A percentile compares a stretch with the other conserved stretches of the same genome.
Conservation (phyloP, 2,797 vertebrate genomes). For the Pangasius macronema region DNA sequence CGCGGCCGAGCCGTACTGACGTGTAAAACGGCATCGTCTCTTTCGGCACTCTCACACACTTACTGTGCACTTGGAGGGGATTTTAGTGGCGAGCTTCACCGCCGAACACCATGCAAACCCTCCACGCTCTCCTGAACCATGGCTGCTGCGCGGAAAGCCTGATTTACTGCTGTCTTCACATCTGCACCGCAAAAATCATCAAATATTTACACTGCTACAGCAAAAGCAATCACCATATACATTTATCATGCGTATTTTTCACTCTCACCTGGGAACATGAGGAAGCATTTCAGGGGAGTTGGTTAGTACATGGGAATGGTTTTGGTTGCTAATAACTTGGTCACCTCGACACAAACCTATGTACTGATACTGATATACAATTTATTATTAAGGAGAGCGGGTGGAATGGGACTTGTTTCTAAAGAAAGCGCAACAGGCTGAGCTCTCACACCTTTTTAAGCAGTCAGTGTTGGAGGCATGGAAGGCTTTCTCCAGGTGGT, state of each 20-base stretch:
- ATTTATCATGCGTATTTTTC: neutral
- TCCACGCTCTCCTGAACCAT: constrained; percentile 57
- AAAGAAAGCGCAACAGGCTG: neutral
- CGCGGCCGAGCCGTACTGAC: neutral
- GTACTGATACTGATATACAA: too few relatives aligned
- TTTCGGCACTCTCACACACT: constrained; percentile 71
- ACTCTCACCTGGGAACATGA: neutral
- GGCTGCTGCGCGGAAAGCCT: constrained; percentile 52
- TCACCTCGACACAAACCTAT: neutral
- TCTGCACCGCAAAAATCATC: constrained; percentile 39
- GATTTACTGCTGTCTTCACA: constrained; percentile 47
- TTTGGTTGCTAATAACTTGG: neutral
- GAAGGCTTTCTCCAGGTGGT: neutral
- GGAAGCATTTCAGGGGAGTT: neutral
- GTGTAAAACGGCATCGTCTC: constrained; percentile 5
- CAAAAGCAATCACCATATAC: neutral
- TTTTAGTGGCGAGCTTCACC: constrained; percentile 81
- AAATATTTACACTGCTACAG: neutral
- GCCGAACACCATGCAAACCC: constrained; percentile 75
- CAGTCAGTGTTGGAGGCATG: neutral
- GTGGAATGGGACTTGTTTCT: neutral
- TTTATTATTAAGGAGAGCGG: too few relatives aligned
- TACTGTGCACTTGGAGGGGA: constrained; percentile 86
- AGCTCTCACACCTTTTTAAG: neutral
- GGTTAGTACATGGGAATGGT: neutral